Percentiles rank a stretch among this genome's conserved stretches.
phyloP scores from a whole-genome alignment of 2,113 vertebrate genomes.

The Podarcis muralis region DNA sequence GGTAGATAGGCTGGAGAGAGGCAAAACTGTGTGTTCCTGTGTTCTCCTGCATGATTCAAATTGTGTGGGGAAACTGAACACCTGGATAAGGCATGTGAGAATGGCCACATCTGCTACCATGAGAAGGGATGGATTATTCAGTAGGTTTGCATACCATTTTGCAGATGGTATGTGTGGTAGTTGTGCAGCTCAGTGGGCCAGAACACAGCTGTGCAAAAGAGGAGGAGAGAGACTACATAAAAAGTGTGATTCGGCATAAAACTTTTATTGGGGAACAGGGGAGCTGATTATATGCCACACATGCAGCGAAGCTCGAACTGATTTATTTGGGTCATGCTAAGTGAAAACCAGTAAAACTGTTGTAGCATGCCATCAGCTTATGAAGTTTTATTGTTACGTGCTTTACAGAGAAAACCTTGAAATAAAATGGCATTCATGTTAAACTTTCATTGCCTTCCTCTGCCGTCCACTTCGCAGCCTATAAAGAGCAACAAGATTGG shows the following conservation, averaged over 20 bases:
- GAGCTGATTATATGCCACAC: slow-evolving; percentile 13
- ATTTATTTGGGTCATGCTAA: slow-evolving; percentile 47
- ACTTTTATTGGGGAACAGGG: slow-evolving; percentile 22
- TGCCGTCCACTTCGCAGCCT: slow-evolving; percentile 6
- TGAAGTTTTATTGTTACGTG: slow-evolving; percentile 28
- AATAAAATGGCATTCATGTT: slow-evolving; percentile 47
- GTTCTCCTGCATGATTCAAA: too few species aligned
- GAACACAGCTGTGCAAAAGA: background rate
- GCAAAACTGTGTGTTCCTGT: too few species aligned
- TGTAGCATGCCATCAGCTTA: slow-evolving; percentile 24
- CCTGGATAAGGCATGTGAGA: background rate
- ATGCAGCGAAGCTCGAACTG: slow-evolving; percentile 32
- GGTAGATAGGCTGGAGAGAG: too few species aligned
- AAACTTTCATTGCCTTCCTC: slow-evolving; percentile 28
- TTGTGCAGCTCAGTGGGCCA: background rate
- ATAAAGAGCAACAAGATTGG: slow-evolving; percentile 29
- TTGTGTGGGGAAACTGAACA: too few species aligned
- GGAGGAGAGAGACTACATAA: slow-evolving; percentile 1
- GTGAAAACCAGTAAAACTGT: slow-evolving; percentile 42
- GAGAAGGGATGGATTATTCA: background rate
- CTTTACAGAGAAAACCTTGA: slow-evolving; percentile 40
- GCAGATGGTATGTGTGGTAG: background rate
- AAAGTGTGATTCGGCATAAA: slow-evolving; percentile 9
- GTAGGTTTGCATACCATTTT: background rate
- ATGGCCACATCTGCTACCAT: background rate